Evolutionary conservation across 2,113 vertebrate species (phyloP), one percentile per base, ranked within the genome.

Genomic region (Chitala chitala): DNA sequence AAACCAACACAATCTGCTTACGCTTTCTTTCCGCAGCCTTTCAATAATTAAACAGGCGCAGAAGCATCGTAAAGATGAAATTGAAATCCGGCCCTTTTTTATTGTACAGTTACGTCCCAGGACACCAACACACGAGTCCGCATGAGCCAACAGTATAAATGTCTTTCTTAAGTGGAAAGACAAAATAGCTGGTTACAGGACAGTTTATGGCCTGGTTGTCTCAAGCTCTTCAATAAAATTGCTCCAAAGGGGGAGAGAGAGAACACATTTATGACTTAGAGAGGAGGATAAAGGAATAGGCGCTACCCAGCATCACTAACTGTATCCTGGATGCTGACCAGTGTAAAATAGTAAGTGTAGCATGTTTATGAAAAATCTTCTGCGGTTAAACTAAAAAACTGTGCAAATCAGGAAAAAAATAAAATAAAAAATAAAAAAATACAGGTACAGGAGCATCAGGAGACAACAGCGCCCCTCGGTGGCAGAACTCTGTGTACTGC

Each of bases 21-120:
- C 63, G 46, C 56, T 66, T 75, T 64, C 53, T 69, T 50, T 63
- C 64, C 31, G 31, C 17, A 33, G 15, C 22, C 38, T 58, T 55
- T 79, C 78, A 77, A 76, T 79, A 71, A 75, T 73, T 72, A 73
- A 75, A 70, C 65, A 76, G 73, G 44, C 22, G 69, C 53, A 44
- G 68, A 71, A 51, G 15, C n/a, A 71, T 68, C 65, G 56, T 70
- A 74, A 76, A 74, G 22, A 63, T 54, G 36, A 61, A 59, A 29
- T 63, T 70, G 53, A 71, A 65, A 70, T 71, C 36, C 44, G 59
- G 29, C 66, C 40, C 36, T 46, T 56, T 33, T 69, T 54, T 73
- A 54, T 56, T 56, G 42, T 33, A 75, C 31, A 61, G 9, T 13
- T 58, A 33, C n/a, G 53, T 63, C 72, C 53, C 58, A 38, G 75